Base-by-base conservation (phyloP, 23 tunicate genomes). In the Pegea sp. region DNA sequence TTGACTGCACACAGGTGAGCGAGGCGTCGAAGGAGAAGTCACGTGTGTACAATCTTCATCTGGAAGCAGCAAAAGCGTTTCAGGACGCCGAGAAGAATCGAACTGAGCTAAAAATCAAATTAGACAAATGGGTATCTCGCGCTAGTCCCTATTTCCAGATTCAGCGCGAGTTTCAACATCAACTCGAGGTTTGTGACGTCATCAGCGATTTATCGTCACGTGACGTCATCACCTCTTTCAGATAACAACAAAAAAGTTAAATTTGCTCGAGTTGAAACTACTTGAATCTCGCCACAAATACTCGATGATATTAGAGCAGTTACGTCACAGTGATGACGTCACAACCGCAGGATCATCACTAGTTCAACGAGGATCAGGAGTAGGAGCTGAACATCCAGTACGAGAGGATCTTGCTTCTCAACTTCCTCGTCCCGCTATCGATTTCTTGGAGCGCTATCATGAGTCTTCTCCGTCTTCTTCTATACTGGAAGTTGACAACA, bases 111-210 rank as follows among this genome's bases (percentile, higher is more conserved):
- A 71, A 72, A 54, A 49, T 43, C 25, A 81, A 69, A 26, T 38
- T 81, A 33, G 76, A 81, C 42, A 34, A 71, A 49, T 59, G 56
- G 32, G 63, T 81, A 29, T 53, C 62, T 30, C 66, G 66, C 26
- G 64, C 93, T 13, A 72, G 67, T 28, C 93, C 93, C 2, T 81
- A 81, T 34, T 81, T 72, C 42, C 70, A 66, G 30, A 67, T 81
- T 2, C 93, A 81, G 52, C 72, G 46, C 26, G 93, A 81, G 26
- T 81, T 81, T 66, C 80, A 81, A 62, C 69, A 50, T 28, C 72
- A 81, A 29, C 64, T 81, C 4, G 93, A 81, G 93, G 93, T 81
- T 3, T 3, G n/a, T n/a, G n/a, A n/a, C n/a, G n/a, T n/a, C n/a
- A n/a, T n/a, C n/a, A n/a, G n/a, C n/a, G n/a, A n/a, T n/a, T n/a